Evolutionary conservation across 2,113 vertebrate genomes (phyloP), one percentile per base, ranked within the genome.

Genomic region (Lucifuga dentata): DNA sequence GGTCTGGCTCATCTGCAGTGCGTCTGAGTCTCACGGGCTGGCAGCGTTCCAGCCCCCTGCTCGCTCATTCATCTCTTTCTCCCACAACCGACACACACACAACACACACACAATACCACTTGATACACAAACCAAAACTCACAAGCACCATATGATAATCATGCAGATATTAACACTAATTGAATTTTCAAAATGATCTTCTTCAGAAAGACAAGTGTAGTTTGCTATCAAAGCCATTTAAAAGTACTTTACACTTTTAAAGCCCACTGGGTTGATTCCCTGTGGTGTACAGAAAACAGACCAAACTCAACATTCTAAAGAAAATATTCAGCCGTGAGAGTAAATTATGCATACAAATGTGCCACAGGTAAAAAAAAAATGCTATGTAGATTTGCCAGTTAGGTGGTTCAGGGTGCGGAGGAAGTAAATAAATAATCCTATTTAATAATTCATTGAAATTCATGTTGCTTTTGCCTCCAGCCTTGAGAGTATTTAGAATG

Each of bases 351-450:
- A 89, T 70, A 76, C 35, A 86, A 85, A 86, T 88, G 78, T 89
- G 89, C 76, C 80, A 88, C 78, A 89, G 83, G 84, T 89, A 88
- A 10, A 56, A 60, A 58, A 41, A 63, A 89, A 88, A 84, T 58
- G 86, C 84, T 85, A 88, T 91, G 87, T 85, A 88, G 88, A 90
- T 88, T 90, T 88, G 84, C 86, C 81, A 87, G 89, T 89, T 90
- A 89, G 88, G 88, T 91, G 83, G 84, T 89, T 89, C 61, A 78
- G 82, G 86, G 78, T 90, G 82, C 64, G 15, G 82, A 84, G 87
- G 82, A 91, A 90, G 90, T 90, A 91, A 91, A 91, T 91, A 91
- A 91, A 91, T 91, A 89, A 91, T 91, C 86, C 79, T 85, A 70
- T 86, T 91, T 82, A 91, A 91, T 91, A 90, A 91, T 91, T 90